phyloP scores from a whole-genome alignment of 2,113 vertebrate species.

The Talpa occidentalis region DNA sequence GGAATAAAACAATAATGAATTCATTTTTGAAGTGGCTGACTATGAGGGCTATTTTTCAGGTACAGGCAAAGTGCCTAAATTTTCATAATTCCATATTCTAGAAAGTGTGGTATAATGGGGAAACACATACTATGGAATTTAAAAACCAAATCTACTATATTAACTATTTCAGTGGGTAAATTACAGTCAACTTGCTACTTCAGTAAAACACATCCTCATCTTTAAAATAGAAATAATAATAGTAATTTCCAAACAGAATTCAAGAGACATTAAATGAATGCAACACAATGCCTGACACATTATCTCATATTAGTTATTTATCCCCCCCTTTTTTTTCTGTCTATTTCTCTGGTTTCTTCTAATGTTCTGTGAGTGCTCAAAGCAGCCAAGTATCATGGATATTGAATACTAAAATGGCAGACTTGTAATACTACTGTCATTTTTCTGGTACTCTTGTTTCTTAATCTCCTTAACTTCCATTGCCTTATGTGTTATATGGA shows the following conservation, averaged over 20 bases:
- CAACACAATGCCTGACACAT: neutral
- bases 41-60: neutral
- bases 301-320: neutral
- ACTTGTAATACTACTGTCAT: neutral
- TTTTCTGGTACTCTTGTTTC: neutral
- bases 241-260: neutral
- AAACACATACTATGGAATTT: neutral
- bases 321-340: neutral
- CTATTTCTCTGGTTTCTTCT: neutral
- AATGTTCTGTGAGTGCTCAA: neutral
- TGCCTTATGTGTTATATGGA: neutral
- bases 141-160: neutral
- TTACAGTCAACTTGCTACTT: neutral
- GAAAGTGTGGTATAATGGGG: neutral
- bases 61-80: neutral
- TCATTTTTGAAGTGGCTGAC: constrained; percentile 29
- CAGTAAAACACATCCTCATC: neutral
- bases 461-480: neutral
- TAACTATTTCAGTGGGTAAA: neutral
- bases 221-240: neutral
- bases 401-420: neutral
- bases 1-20: neutral
- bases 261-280: constrained; percentile 8
- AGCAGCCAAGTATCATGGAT: neutral
- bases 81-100: neutral